Base-by-base conservation (phyloP, 2,888 invertebrate species). In the Phragmatobia fuliginosa region DNA sequence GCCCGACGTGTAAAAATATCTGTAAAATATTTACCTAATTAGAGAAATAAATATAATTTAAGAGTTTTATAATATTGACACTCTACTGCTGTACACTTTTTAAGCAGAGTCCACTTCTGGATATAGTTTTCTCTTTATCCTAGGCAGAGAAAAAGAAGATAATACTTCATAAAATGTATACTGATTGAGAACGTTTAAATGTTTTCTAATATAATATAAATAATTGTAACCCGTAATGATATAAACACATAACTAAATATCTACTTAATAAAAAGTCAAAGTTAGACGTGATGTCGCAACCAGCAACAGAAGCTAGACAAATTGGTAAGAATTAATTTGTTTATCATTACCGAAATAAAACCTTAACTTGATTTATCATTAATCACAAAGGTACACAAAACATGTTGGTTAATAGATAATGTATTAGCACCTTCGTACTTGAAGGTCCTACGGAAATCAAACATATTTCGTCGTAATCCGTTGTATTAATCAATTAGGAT, bases 381-480 rank as follows among this genome's bases (percentile, higher is more conserved):
- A 89, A 91, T 90, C 86, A 89, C 82, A 83, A 71, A 70, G 73
- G 83, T 72, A 70, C 73, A 83, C 79, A 67, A 83, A 49, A 74
- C 85, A 78, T 91, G 92, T 93, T 92, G 91, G 81, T 78, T 83
- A 84, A 85, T 84, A 83, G 85, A 87, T 89, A 84, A 88, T 85
- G 83, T 91, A 91, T 92, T 93, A 92, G 87, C 92, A 90, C 91
- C 88, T 92, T 76, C 60, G 1, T 45, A 25, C 21, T 38, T 16
- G 72, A 81, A 81, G 77, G 79, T 61, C 62, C 49, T 75, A 49
- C 33, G 65, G 68, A 83, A 83, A 86, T 66, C 66, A 64, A n/a
- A 70, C 68, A 74, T 76, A 25, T 28, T 62, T 63, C 62, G 56
- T 62, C 45, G 52, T 56, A 10, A 28, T 33, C 18, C 52, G 59